Evolutionary conservation across 1,140 invertebrate species (phyloP).

Genomic region (Batillaria attramentaria): DNA sequence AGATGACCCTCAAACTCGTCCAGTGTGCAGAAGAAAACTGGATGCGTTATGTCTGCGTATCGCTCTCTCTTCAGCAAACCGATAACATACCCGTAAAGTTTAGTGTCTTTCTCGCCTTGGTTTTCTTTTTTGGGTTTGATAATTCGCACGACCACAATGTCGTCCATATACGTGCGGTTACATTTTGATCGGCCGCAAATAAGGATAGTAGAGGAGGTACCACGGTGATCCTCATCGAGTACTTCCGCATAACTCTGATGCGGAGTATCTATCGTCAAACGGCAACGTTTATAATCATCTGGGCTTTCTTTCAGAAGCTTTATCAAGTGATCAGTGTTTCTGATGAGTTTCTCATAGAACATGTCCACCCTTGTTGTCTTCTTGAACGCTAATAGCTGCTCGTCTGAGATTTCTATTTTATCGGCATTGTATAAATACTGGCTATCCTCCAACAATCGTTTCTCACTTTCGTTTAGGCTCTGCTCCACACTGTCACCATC

Average conservation of each 20-base stretch:
- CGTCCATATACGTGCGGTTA: conserved; percentile 58
- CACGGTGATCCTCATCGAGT: conserved; percentile 23
- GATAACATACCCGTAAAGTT: conserved; percentile 51
- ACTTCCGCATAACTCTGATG: conserved; percentile 44
- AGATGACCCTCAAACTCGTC: conserved; percentile 54
- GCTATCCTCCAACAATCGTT: conserved; percentile 20
- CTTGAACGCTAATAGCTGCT: not conserved
- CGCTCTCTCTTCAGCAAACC: conserved; percentile 50
- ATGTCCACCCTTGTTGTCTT: not conserved
- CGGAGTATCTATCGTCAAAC: conserved; percentile 46
- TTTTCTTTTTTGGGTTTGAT: not conserved
- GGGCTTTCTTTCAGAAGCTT: conserved; percentile 31
- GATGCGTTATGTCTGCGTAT: conserved; percentile 40
- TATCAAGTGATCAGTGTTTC: not conserved
- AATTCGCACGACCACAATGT: conserved; percentile 63
- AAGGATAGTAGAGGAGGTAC: conserved; percentile 42
- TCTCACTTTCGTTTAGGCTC: conserved; percentile 24
- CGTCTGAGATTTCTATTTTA: not conserved
- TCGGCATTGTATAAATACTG: not conserved
- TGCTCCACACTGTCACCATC: not conserved
- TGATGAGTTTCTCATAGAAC: not conserved
- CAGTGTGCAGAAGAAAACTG: conserved; percentile 58
- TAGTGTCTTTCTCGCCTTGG: conserved; percentile 3
- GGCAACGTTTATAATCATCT: conserved; percentile 46
- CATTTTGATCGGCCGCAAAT: conserved; percentile 59